These are phyloP conservation scores for Marisa cornuarietis DNA, from an alignment of 1,140 invertebrate genomes.

Conservation along the genomic window DNA sequence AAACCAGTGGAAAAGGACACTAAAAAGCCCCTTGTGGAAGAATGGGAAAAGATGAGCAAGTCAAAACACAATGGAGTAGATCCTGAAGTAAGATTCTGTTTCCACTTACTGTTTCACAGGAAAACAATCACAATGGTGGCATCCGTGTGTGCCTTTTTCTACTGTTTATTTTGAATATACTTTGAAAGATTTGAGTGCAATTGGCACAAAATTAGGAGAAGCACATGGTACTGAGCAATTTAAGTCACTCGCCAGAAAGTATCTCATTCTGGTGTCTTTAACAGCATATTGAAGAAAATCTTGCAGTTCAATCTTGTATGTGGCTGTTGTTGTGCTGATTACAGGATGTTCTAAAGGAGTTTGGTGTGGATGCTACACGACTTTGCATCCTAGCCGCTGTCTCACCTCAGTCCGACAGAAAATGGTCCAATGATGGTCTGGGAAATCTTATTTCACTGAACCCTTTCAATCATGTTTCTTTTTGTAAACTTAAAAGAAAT, in stretches of 20 bases:
- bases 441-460: slow-evolving; percentile 20
- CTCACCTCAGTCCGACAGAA: slow-evolving; percentile 82
- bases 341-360: slow-evolving; percentile 76
- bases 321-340: slow-evolving; percentile 19
- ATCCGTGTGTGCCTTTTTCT: no score
- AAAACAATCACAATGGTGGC: no score
- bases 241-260: neutral
- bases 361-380: slow-evolving; percentile 89
- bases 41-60: slow-evolving; percentile 99
- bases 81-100: slow-evolving; percentile 72
- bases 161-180: no score
- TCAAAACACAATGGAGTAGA: slow-evolving; percentile 97
- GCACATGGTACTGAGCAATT: neutral
- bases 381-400: slow-evolving; percentile 87
- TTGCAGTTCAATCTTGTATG: neutral
- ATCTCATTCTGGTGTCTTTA: neutral
- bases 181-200: no score
- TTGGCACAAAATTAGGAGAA: neutral
- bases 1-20: slow-evolving; percentile 74
- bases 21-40: slow-evolving; percentile 73
- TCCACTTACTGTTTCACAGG: no score
- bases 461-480: neutral
- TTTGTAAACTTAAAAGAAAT: neutral
- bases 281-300: neutral
- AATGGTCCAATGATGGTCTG: slow-evolving; percentile 85